A percentile compares a stretch with the other conserved stretches of the same genome.
phyloP scores from a whole-genome alignment of 2,888 invertebrate genomes.

The Macropis europaea region DNA sequence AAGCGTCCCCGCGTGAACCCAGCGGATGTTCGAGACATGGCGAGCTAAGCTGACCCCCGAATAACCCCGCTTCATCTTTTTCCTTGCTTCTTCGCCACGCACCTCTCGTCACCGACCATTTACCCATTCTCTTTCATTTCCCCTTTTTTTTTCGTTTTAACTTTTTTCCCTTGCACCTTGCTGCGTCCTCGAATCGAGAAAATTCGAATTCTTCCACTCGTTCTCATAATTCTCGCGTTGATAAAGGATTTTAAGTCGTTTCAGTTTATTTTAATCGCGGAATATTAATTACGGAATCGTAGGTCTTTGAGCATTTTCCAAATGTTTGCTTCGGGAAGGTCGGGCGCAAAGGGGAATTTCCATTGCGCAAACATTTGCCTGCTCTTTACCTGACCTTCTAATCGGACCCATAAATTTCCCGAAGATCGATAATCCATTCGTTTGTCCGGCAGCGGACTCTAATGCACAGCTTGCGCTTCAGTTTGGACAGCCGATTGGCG shows the following conservation, averaged over 20 bases:
- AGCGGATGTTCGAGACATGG: conserved; percentile 22
- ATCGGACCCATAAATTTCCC: conserved; percentile 29
- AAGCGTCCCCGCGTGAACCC: conserved; percentile 52
- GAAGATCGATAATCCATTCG: conserved; percentile 21
- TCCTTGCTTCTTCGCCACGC: conserved; percentile 6
- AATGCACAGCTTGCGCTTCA: background rate
- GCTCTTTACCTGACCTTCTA: conserved; percentile 25
- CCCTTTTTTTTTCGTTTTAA: background rate
- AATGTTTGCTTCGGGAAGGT: too few relatives aligned
- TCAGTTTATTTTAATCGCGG: too few relatives aligned
- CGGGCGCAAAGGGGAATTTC: background rate
- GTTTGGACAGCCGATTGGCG: background rate
- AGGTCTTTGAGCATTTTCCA: too few relatives aligned
- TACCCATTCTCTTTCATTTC: background rate
- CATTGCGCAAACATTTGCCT: too few relatives aligned
- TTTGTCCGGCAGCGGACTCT: conserved; percentile 3
- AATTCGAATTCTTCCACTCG: too few relatives aligned
- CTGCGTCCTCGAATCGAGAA: too few relatives aligned
- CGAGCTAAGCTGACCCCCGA: conserved; percentile 20
- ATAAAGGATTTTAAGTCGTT: too few relatives aligned
- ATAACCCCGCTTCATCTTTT: conserved; percentile 40
- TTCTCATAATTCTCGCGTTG: too few relatives aligned
- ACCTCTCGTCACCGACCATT: conserved; percentile 26
- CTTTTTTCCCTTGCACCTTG: background rate
- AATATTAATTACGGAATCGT: too few relatives aligned